Evolutionary conservation across 2,797 vertebrate species (phyloP).

Genomic region (Melanotaenia nigrans): DNA sequence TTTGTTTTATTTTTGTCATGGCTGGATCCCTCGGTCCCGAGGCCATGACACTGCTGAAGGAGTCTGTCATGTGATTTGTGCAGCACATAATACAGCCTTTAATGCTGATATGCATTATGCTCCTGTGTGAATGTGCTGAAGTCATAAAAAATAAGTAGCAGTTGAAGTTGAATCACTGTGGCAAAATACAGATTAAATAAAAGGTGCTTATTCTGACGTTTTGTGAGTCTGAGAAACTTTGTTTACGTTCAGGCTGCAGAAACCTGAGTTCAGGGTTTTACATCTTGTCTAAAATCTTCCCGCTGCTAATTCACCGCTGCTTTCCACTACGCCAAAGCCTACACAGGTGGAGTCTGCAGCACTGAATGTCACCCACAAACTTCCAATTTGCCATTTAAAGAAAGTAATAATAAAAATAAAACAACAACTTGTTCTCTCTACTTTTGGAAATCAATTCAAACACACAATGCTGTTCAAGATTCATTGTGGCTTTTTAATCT

Average conservation of each 20-base stretch:
- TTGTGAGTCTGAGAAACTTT: conserved; percentile 1
- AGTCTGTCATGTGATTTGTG: conserved; percentile 40
- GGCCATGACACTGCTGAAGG: conserved; percentile 5
- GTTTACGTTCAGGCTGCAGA: background rate
- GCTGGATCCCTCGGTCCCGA: conserved; percentile 1
- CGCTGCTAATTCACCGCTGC: background rate
- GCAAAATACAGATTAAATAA: too few species aligned
- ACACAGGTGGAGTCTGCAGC: conserved; percentile 11
- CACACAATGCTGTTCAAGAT: too few species aligned
- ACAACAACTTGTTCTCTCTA: background rate
- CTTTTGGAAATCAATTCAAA: too few species aligned
- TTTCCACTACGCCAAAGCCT: background rate
- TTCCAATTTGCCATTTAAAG: background rate
- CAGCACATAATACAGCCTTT: conserved; percentile 40
- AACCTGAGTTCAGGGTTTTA: conserved; percentile 1
- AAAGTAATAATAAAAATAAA: background rate
- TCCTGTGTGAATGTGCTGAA: background rate
- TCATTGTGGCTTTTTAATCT: background rate
- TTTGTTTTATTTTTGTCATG: background rate
- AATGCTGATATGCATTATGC: conserved; percentile 6
- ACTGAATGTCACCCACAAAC: background rate
- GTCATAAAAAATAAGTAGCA: background rate
- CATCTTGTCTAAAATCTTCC: background rate
- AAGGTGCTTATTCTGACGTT: background rate
- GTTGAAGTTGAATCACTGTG: background rate